Conservation (phyloP, 1,140 invertebrate genomes). For the Pristionchus pacificus region DNA sequence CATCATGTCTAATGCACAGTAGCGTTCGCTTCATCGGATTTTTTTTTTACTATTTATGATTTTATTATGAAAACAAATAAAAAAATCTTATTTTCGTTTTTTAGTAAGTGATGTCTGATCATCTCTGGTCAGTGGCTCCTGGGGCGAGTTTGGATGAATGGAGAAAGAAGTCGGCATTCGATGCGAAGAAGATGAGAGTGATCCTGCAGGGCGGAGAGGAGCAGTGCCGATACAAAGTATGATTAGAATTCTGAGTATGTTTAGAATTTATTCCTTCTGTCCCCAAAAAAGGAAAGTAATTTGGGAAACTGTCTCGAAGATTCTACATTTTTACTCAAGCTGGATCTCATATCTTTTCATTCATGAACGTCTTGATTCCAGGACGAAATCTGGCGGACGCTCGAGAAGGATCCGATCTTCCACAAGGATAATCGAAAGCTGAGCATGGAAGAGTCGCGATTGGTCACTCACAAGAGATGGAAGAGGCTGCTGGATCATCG, state of each 20-base stretch:
- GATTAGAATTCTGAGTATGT: too few species aligned
- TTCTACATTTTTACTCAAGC: not conserved
- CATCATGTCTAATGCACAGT: too few species aligned
- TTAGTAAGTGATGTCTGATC: too few species aligned
- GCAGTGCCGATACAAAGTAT: not conserved
- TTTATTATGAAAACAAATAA: too few species aligned
- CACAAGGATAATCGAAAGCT: conserved; percentile 60
- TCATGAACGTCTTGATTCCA: conserved; percentile 58
- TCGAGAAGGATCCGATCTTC: conserved; percentile 79
- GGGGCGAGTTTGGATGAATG: not conserved
- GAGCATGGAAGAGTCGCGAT: conserved; percentile 70
- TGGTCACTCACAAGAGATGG: conserved; percentile 65
- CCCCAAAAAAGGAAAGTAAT: not conserved
- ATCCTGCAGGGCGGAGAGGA: not conserved
- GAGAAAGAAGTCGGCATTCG: not conserved
- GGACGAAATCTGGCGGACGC: conserved; percentile 74
- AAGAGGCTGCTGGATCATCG: conserved; percentile 67
- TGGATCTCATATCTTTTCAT: not conserved
- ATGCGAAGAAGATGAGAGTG: not conserved
- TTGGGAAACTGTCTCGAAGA: not conserved
- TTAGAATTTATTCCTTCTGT: too few species aligned
- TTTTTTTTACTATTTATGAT: too few species aligned
- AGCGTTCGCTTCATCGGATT: too few species aligned
- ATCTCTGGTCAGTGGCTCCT: too few species aligned
- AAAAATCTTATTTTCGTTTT: too few species aligned